These are phyloP conservation scores for Onychomys arenicola DNA, from an alignment of 2,797 vertebrate genomes.

Conservation along the genomic window DNA sequence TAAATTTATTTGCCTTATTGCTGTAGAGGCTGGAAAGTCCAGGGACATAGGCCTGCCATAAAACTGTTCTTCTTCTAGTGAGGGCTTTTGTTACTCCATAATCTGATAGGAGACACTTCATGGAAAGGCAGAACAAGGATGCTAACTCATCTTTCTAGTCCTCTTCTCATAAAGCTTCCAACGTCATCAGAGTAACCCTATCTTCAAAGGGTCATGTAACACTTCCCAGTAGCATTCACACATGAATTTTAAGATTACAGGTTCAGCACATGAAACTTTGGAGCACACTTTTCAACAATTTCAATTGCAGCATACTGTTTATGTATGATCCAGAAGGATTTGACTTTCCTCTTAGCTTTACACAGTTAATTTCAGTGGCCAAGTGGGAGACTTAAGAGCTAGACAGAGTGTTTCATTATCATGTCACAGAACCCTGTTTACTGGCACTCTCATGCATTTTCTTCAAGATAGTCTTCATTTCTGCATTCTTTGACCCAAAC, in stretches of 20 bases:
- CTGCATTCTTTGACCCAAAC: neutral
- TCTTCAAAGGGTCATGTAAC: neutral
- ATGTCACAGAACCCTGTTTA: neutral
- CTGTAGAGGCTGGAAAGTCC: neutral
- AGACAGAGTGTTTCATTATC: neutral
- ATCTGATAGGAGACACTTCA: no score
- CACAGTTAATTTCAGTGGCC: neutral
- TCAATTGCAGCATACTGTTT: neutral
- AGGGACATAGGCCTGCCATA: fast-evolving
- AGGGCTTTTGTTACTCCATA: neutral
- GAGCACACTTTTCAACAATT: neutral
- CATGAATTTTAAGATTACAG: neutral
- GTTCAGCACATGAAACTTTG: neutral
- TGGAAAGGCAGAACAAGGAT: neutral
- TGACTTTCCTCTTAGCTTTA: neutral
- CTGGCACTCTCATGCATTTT: neutral
- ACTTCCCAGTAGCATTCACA: neutral
- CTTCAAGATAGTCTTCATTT: neutral
- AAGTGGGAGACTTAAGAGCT: neutral
- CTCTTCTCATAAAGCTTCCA: neutral
- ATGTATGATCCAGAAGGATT: neutral
- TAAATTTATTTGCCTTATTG: neutral
- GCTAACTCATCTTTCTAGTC: neutral
- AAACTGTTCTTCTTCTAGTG: neutral
- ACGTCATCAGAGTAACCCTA: no score